These are phyloP conservation scores for Neopipo cinnamomea DNA, from an alignment of 2,113 vertebrate genomes.

Conservation along the genomic window DNA sequence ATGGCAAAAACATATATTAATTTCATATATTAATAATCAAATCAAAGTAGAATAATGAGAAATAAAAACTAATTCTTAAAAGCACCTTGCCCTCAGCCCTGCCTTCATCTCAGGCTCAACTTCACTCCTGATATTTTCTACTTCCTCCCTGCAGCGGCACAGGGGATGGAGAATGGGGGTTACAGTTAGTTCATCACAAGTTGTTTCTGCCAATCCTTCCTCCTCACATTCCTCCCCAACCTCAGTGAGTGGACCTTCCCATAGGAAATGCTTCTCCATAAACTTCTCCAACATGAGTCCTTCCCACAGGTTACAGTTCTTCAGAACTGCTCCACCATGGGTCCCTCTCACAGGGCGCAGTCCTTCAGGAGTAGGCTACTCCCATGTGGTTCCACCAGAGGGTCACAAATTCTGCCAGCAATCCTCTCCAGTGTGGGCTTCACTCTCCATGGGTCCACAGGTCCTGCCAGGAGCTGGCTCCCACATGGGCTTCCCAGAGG, in stretches of 20 bases:
- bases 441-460: neutral
- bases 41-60: neutral
- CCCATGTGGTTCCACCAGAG: neutral
- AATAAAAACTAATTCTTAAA: neutral
- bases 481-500: neutral
- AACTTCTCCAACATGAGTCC: neutral
- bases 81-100: neutral
- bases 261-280: neutral
- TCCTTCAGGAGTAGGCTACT: neutral
- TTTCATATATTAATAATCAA: neutral
- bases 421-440: neutral
- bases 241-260: rapidly evolving
- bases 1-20: neutral
- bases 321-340: neutral
- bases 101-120: neutral
- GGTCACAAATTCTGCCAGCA: neutral
- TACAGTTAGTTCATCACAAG: neutral
- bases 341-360: neutral
- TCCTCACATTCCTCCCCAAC: neutral
- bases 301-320: neutral
- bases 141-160: neutral
- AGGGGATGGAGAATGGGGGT: neutral
- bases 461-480: neutral
- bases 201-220: neutral
- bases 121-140: neutral